phyloP scores from a whole-genome alignment of 2,797 vertebrate genomes.

The Lepilemur septentrionalis region DNA sequence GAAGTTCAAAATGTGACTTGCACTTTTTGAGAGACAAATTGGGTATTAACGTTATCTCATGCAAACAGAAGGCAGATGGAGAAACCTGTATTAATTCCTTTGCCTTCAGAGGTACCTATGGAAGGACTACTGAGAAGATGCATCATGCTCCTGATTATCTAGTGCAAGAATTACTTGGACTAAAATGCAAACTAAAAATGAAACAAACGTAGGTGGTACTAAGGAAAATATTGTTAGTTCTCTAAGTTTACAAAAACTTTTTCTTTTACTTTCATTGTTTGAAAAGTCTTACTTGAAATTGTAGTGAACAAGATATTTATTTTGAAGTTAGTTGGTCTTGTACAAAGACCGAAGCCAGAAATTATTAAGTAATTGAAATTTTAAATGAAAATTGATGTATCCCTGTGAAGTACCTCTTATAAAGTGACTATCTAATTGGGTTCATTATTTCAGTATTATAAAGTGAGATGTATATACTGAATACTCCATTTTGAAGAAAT shows the following conservation, averaged over 20 bases:
- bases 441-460: not conserved
- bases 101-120: not conserved
- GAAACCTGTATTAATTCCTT: not conserved
- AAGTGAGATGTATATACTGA: not conserved
- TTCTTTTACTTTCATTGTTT: not conserved
- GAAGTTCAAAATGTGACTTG: not conserved
- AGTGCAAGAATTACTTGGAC: not conserved
- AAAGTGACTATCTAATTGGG: not conserved
- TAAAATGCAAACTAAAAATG: constrained; percentile 19
- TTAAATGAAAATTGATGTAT: not conserved
- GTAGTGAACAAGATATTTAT: not conserved
- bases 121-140: not conserved
- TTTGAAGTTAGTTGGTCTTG: not conserved
- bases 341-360: not conserved
- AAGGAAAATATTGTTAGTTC: constrained; percentile 13
- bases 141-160: not conserved
- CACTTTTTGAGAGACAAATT: not conserved
- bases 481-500: not conserved
- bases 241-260: not conserved
- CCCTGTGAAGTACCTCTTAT: not conserved
- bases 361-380: not conserved
- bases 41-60: not conserved
- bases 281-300: constrained; percentile 9
- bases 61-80: constrained; percentile 11
- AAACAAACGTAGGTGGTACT: not conserved